phyloP scores from a whole-genome alignment of 2,113 vertebrate species.

The Ivindomyrus marchei region DNA sequence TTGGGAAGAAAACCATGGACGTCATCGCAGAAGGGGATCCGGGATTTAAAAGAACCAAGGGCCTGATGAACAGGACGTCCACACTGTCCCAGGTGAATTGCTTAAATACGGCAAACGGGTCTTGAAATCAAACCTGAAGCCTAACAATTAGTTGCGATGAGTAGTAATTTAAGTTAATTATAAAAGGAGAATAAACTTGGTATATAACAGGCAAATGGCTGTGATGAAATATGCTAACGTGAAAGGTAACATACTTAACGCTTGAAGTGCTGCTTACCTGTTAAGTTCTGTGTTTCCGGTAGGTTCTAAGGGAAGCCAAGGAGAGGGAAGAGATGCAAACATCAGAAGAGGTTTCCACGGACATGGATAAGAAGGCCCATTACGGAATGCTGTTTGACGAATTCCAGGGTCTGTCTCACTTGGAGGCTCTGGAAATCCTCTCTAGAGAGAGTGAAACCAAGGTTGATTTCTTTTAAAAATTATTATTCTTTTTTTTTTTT shows the following conservation, averaged over 20 bases:
- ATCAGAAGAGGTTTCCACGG: conserved; percentile 53
- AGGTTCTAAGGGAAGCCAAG: conserved; percentile 92
- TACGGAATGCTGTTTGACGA: conserved; percentile 96
- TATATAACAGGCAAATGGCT: not conserved
- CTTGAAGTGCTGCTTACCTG: not conserved
- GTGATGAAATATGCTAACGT: not conserved
- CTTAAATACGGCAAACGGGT: not conserved
- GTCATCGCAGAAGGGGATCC: conserved; percentile 96
- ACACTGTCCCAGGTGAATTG: conserved; percentile 81
- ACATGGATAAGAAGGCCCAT: conserved; percentile 76
- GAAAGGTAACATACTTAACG: not conserved
- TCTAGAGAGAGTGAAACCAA: conserved; percentile 90
- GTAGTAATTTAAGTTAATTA: not conserved
- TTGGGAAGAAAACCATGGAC: conserved; percentile 98
- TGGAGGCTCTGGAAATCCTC: conserved; percentile 94
- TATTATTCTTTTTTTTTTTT: not conserved
- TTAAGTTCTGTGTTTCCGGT: conserved; percentile 1
- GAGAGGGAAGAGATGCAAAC: conserved; percentile 81
- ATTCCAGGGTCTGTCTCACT: conserved; percentile 90
- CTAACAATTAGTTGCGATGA: not conserved
- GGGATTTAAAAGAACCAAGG: conserved; percentile 92
- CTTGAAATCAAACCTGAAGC: not conserved
- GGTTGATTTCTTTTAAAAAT: conserved; percentile 50
- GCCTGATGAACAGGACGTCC: conserved; percentile 75
- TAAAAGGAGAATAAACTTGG: not conserved